Conservation (phyloP, 2,797 vertebrate genomes). For the Sebastes minor region DNA sequence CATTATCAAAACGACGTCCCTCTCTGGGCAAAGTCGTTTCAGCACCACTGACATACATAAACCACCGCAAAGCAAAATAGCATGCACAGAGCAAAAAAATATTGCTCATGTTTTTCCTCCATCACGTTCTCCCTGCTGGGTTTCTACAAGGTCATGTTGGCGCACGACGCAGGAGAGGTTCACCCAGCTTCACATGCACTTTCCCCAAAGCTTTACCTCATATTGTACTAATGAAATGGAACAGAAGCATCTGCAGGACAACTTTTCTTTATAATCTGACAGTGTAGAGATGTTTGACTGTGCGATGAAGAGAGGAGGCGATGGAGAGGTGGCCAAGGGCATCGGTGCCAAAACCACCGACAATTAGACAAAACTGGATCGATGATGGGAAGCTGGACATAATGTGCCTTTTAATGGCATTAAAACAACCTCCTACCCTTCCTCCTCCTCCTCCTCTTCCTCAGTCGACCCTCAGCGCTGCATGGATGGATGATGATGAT, state of each 20-base stretch:
- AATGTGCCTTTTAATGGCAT: not conserved
- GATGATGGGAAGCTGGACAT: not conserved
- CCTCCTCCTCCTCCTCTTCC: not conserved
- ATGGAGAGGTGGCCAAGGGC: constrained; percentile 36
- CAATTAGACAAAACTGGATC: not conserved
- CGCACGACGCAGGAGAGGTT: constrained; percentile 63
- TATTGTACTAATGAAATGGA: not conserved
- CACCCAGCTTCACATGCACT: not conserved
- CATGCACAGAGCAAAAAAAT: not conserved
- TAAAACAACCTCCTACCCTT: not conserved
- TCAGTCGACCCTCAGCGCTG: not conserved
- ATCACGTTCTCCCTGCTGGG: constrained; percentile 52
- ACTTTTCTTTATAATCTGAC: constrained; percentile 1
- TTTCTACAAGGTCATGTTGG: constrained; percentile 82
- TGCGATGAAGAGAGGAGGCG: not conserved
- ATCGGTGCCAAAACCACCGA: constrained; percentile 5
- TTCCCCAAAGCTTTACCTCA: fast-evolving
- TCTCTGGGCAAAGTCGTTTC: not conserved
- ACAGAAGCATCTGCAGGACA: not conserved
- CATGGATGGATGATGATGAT: not conserved
- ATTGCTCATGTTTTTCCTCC: constrained; percentile 33
- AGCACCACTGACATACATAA: not conserved
- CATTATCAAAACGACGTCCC: not conserved
- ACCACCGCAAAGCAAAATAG: constrained; percentile 19
- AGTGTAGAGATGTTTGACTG: not conserved